Conservation (phyloP, 2,888 invertebrate species). For the Erebia epiphron region DNA sequence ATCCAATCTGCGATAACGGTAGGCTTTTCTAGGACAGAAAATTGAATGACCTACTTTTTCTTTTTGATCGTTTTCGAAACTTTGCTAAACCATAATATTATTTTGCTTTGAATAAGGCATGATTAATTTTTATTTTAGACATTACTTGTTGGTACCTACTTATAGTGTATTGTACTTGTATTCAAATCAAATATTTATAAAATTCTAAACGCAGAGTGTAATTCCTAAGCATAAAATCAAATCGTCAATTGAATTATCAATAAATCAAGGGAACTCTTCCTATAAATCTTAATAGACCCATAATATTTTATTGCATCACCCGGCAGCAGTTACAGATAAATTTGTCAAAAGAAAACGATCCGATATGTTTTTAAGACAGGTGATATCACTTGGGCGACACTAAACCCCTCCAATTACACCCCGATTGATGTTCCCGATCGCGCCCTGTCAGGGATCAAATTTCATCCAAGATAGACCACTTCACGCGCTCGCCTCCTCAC, state of each 20-base stretch:
- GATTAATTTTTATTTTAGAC: too few species aligned
- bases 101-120: not conserved
- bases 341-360: conserved; percentile 39
- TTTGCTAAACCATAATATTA: not conserved
- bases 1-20: conserved; percentile 35
- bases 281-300: conserved; percentile 30
- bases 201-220: not conserved
- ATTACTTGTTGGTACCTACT: too few species aligned
- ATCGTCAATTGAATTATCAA: conserved; percentile 16
- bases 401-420: conserved; percentile 72
- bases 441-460: conserved; percentile 71
- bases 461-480: conserved; percentile 61
- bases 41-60: conserved; percentile 32
- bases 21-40: conserved; percentile 33
- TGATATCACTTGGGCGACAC: conserved; percentile 65
- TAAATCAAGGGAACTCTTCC: conserved; percentile 26
- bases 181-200: not conserved
- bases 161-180: too few species aligned
- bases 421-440: conserved; percentile 72
- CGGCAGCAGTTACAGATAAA: conserved; percentile 36
- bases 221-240: not conserved
- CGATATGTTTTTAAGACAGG: conserved; percentile 46
- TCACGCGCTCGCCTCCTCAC: conserved; percentile 60
- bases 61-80: not conserved
- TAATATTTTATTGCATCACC: conserved; percentile 33